Percentiles rank a stretch among this genome's conserved stretches.
phyloP scores from a whole-genome alignment of 2,113 vertebrate species.

The Morphnarchus princeps region DNA sequence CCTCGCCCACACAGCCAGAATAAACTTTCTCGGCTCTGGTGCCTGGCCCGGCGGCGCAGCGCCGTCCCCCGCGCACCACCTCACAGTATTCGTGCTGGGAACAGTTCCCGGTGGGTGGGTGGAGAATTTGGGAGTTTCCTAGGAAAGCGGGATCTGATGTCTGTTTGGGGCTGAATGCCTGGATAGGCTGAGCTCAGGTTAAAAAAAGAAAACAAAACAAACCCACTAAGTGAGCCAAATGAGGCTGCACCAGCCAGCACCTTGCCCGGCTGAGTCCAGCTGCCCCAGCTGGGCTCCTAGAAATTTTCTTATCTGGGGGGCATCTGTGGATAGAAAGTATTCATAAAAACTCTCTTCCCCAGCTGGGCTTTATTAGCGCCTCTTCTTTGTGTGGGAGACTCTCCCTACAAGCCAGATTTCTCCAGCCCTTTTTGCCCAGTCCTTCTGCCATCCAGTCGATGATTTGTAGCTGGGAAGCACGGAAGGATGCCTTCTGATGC shows the following conservation, averaged over 20 bases:
- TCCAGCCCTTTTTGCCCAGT: neutral
- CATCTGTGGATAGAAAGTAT: neutral
- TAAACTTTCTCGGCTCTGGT: neutral
- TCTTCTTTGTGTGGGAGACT: neutral
- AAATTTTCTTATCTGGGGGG: neutral
- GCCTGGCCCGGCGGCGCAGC: rapidly evolving
- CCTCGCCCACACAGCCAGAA: neutral
- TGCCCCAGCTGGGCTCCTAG: neutral
- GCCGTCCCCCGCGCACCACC: neutral
- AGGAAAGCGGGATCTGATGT: neutral
- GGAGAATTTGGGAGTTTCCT: neutral
- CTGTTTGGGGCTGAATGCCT: neutral
- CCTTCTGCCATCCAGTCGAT: neutral
- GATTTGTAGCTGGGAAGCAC: neutral
- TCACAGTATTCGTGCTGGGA: neutral
- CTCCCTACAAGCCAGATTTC: neutral
- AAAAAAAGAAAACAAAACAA: neutral
- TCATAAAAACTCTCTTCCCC: neutral
- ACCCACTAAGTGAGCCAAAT: neutral
- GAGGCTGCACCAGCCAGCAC: neutral
- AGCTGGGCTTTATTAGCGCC: neutral
- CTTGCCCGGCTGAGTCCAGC: neutral
- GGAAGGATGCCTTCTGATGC: neutral
- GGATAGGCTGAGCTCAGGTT: neutral
- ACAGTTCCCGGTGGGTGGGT: neutral